Evolutionary conservation across 1,140 invertebrate species (phyloP).

Genomic region (Drosophila lacertosa): DNA sequence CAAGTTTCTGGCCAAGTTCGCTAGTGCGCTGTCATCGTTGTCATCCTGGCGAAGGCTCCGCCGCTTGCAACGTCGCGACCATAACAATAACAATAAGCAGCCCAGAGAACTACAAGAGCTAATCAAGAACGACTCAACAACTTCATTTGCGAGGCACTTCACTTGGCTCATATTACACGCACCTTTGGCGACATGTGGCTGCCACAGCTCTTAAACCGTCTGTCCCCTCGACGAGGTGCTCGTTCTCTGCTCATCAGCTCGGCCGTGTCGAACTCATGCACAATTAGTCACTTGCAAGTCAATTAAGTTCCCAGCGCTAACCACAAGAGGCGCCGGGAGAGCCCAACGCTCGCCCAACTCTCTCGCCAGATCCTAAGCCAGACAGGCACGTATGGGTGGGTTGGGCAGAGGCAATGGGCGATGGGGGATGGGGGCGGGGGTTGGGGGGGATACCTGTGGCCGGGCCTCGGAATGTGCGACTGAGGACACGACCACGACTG

Average conservation of each 20-base stretch:
- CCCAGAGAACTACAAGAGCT: conserved; percentile 7
- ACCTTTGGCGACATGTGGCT: conserved; percentile 27
- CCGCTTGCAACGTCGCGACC: no score
- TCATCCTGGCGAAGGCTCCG: conserved; percentile 71
- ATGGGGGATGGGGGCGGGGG: no score
- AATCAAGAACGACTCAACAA: conserved; percentile 56
- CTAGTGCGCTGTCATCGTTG: conserved; percentile 59
- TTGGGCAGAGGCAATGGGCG: not conserved
- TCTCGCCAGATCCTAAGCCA: conserved; percentile 23
- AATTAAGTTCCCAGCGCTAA: conserved; percentile 73
- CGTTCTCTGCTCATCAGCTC: not conserved
- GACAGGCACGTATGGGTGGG: conserved; percentile 48
- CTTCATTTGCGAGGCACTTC: conserved; percentile 63
- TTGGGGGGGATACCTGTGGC: conserved; percentile 68
- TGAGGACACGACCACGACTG: conserved; percentile 11
- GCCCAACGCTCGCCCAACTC: not conserved
- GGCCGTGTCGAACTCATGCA: conserved; percentile 75
- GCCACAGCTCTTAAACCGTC: conserved; percentile 10
- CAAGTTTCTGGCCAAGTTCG: conserved; percentile 18
- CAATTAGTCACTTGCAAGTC: conserved; percentile 82
- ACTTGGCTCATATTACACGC: conserved; percentile 75
- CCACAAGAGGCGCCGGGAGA: conserved; percentile 66
- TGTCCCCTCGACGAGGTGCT: not conserved
- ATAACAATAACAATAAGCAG: conserved; percentile 38
- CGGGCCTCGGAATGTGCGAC: conserved; percentile 42